These are phyloP conservation scores for Hirtodrosophila trivittata DNA, from an alignment of 2,888 invertebrate genomes.

Conservation along the genomic window DNA sequence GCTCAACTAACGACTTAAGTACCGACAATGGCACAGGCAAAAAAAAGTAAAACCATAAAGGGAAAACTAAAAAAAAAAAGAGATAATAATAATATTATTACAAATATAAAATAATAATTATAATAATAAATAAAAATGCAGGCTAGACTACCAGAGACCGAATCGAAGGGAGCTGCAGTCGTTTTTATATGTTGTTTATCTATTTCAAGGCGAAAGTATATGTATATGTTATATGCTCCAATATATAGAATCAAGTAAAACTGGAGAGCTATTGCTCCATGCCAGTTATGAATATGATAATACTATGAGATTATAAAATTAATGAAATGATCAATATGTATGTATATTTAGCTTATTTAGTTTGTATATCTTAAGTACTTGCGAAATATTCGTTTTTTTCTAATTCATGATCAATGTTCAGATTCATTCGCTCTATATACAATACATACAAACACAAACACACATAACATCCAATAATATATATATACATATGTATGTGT, in stretches of 20 bases:
- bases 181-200: constrained; percentile 27
- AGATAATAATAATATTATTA: neutral
- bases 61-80: constrained; percentile 8
- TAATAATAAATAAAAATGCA: constrained; percentile 7
- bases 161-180: constrained; percentile 45
- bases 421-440: constrained; percentile 54
- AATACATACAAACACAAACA: constrained; percentile 27
- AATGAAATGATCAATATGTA: constrained; percentile 32
- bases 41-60: constrained; percentile 2
- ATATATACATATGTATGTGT: constrained; percentile 44
- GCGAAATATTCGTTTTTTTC: constrained; percentile 56
- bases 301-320: neutral
- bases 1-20: constrained; percentile 59
- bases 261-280: constrained; percentile 51
- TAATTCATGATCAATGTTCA: constrained; percentile 53
- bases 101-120: neutral
- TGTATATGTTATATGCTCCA: constrained; percentile 57
- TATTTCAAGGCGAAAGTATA: constrained; percentile 30
- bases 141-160: constrained; percentile 34
- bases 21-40: constrained; percentile 52
- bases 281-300: neutral
- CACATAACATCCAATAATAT: constrained; percentile 75
- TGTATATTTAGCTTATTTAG: constrained; percentile 76
- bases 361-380: constrained; percentile 62
- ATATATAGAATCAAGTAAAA: constrained; percentile 42